Conservation (phyloP, 2,113 vertebrate species). For the Scolopax mira region DNA sequence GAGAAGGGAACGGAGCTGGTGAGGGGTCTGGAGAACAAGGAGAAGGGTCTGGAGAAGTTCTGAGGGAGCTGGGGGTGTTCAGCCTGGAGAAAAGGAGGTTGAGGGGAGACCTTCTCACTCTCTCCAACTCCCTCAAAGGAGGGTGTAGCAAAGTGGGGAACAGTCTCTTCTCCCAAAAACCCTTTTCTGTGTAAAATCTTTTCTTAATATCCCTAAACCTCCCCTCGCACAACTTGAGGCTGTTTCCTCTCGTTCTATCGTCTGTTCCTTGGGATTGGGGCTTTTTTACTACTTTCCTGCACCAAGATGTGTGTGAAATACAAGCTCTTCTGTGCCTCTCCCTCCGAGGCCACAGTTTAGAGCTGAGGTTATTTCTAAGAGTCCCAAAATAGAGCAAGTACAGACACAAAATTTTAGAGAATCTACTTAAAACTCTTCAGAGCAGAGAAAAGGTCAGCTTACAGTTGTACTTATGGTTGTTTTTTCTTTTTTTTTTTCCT, state of each 20-base stretch:
- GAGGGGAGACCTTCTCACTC: background rate
- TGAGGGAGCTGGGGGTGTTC: background rate
- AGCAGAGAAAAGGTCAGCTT: constrained; percentile 13
- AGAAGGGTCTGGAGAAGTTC: background rate
- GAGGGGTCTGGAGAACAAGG: background rate
- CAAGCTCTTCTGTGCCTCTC: background rate
- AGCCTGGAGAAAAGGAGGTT: background rate
- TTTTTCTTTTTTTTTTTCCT: background rate
- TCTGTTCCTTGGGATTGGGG: background rate
- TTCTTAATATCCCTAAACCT: too few relatives aligned
- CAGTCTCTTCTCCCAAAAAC: background rate
- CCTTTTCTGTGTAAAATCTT: too few relatives aligned
- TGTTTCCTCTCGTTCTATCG: too few relatives aligned
- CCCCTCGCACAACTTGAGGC: too few relatives aligned
- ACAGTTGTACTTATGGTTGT: background rate
- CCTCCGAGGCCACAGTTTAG: background rate
- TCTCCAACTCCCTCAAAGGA: background rate
- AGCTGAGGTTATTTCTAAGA: constrained; percentile 26
- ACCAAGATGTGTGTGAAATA: background rate
- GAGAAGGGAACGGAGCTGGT: background rate
- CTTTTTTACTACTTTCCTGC: background rate
- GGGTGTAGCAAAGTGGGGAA: too few relatives aligned
- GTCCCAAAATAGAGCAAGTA: constrained; percentile 31
- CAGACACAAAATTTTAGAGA: background rate
- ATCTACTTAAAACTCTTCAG: background rate